phyloP scores from a whole-genome alignment of 2,113 vertebrate species.

The Actenoides lindsayi region DNA sequence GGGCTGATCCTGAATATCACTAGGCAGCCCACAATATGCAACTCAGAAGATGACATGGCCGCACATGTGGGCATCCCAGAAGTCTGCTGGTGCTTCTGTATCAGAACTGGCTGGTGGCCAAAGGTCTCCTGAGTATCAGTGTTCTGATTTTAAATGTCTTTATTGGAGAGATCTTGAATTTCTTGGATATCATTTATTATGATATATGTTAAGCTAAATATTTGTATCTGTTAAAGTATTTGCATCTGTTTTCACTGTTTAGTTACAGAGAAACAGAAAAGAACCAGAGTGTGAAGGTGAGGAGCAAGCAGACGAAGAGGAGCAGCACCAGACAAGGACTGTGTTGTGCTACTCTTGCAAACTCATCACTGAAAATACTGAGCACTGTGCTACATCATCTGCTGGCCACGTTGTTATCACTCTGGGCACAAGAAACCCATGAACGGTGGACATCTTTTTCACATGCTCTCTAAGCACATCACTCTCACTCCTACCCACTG shows the following conservation, averaged over 20 bases:
- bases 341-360: not conserved
- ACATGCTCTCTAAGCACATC: not conserved
- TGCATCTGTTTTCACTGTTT: not conserved
- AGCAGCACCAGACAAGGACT: not conserved
- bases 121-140: not conserved
- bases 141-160: not conserved
- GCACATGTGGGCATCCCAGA: not conserved
- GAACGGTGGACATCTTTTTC: rapidly evolving
- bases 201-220: too few species aligned
- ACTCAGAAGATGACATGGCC: not conserved
- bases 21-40: not conserved
- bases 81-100: not conserved
- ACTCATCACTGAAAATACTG: not conserved
- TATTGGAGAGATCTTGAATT: not conserved
- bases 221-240: not conserved
- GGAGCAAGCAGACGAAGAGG: not conserved
- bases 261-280: not conserved
- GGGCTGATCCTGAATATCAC: not conserved
- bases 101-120: not conserved
- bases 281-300: not conserved
- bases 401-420: not conserved
- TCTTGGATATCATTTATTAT: not conserved
- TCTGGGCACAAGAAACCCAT: not conserved
- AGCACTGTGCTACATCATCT: not conserved
- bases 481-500: not conserved